Percentiles rank a stretch among this genome's conserved stretches.
Evolutionary conservation across 2,797 vertebrate genomes (phyloP).

Genomic region (Aldrovandia affinis): DNA sequence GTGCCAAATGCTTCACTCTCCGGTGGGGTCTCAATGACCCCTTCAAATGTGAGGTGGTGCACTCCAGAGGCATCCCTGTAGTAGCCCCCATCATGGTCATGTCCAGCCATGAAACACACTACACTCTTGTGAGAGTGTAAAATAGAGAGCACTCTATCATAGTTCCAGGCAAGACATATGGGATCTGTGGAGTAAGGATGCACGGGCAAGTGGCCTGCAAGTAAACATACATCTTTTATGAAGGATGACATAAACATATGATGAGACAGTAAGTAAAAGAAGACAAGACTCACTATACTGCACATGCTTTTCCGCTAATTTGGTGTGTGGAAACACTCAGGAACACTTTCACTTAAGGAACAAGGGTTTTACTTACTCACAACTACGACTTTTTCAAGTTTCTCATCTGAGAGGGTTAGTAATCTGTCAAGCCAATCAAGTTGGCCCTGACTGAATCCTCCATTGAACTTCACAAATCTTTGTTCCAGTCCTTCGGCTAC

Average conservation of each 20-base stretch:
- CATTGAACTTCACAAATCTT: slow-evolving; percentile 88
- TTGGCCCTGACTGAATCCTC: slow-evolving; percentile 87
- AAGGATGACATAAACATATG: slow-evolving; percentile 17
- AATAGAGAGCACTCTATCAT: slow-evolving; percentile 72
- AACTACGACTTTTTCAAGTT: slow-evolving; percentile 82
- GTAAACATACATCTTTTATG: slow-evolving; percentile 39
- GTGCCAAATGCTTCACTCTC: slow-evolving; percentile 83
- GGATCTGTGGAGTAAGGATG: slow-evolving; percentile 75
- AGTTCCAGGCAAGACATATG: slow-evolving; percentile 89
- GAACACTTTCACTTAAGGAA: background rate
- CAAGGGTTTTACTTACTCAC: slow-evolving; percentile 76
- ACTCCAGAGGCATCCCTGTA: slow-evolving; percentile 75
- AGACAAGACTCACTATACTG: background rate
- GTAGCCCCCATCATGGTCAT: slow-evolving; percentile 87
- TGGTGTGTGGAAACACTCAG: no score
- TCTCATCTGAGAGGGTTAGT: slow-evolving; percentile 79
- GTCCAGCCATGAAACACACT: slow-evolving; percentile 87
- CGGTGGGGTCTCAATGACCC: slow-evolving; percentile 86
- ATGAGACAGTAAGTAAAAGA: background rate
- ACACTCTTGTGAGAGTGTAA: slow-evolving; percentile 82
- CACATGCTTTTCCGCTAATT: background rate
- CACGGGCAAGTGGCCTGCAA: slow-evolving; percentile 87
- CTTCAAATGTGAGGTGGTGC: slow-evolving; percentile 87
- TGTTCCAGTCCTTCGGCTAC: slow-evolving; percentile 56
- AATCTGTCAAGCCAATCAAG: slow-evolving; percentile 85